Conservation (phyloP, 2,113 vertebrate genomes). For the Drymodes brunneopygia region DNA sequence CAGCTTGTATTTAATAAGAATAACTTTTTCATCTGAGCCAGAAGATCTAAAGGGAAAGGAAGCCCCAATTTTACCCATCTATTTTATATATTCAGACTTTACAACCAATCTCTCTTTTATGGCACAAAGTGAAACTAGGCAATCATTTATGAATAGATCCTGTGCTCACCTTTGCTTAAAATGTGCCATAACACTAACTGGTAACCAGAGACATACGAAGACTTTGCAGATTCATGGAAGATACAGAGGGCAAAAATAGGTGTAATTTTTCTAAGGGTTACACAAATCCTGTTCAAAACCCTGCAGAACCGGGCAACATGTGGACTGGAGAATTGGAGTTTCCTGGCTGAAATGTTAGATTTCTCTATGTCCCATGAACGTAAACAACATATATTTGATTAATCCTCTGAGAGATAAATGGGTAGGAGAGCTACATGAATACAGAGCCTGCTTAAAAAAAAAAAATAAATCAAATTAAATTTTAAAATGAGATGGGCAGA, state of each 20-base stretch:
- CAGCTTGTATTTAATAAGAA: slow-evolving; percentile 50
- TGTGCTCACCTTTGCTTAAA: background rate
- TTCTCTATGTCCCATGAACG: background rate
- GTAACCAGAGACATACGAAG: background rate
- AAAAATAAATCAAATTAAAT: background rate
- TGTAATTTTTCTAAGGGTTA: background rate
- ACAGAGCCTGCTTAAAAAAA: background rate
- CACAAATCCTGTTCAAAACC: background rate
- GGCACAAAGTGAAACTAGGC: slow-evolving; percentile 19
- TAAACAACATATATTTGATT: background rate
- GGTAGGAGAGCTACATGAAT: background rate
- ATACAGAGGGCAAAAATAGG: background rate
- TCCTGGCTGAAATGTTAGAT: background rate
- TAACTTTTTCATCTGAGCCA: slow-evolving; percentile 28
- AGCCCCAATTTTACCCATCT: slow-evolving; percentile 29
- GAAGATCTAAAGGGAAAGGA: slow-evolving; percentile 34
- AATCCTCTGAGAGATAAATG: background rate
- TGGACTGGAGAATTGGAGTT: background rate
- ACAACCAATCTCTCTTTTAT: slow-evolving; percentile 42
- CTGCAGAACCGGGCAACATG: background rate
- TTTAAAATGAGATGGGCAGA: background rate
- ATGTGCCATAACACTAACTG: background rate
- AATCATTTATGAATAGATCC: slow-evolving; percentile 29
- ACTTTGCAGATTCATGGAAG: background rate
- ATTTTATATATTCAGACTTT: slow-evolving; percentile 35